Base-by-base conservation (phyloP, 2,888 invertebrate species). In the Aleiodes leptofemur region DNA sequence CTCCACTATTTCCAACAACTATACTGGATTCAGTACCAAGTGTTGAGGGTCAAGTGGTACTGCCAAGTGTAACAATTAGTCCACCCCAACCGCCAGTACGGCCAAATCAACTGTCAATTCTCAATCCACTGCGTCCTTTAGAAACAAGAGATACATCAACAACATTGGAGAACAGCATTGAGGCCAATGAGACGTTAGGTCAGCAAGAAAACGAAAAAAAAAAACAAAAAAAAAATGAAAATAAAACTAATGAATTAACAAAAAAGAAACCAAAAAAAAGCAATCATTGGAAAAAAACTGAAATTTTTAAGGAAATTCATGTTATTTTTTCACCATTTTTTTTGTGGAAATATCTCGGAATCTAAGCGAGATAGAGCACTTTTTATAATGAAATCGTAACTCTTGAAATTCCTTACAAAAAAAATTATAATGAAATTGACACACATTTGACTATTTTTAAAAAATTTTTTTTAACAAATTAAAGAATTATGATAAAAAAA, bases 51-150 rank as follows among this genome's bases (percentile, higher is more conserved):
- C 68, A 51, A 43, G 61, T 78, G 38, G 68, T 73, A 31, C 78
- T 78, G 34, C 82, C 82, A 55, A 81, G 72, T 66, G 83, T 83
- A 69, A 82, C 79, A 56, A 77, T 83, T 68, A 82, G 83, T 79
- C 83, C 83, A 68, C 72, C 72, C 14, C 72, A 61, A 31, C 59
- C 57, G 14, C 69, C 74, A 61, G 53, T 61, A 53, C 78, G 77
- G 73, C 83, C 83, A 50, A 83, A 82, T 79, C 79, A 81, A 73
- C 81, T 83, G 56, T 77, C 81, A 31, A 83, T 83, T 74, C 74
- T 73, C 55, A 81, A 83, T 80, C 82, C 83, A 69, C 73, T 79
- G 55, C 78, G 83, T 73, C 81, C 83, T 72, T 78, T 80, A 78
- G 78, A 80, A 64, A 74, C 70, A 31, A 61, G 56, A 69, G 56